phyloP scores from a whole-genome alignment of 2,797 vertebrate species.

The Poeciliopsis presidionis region DNA sequence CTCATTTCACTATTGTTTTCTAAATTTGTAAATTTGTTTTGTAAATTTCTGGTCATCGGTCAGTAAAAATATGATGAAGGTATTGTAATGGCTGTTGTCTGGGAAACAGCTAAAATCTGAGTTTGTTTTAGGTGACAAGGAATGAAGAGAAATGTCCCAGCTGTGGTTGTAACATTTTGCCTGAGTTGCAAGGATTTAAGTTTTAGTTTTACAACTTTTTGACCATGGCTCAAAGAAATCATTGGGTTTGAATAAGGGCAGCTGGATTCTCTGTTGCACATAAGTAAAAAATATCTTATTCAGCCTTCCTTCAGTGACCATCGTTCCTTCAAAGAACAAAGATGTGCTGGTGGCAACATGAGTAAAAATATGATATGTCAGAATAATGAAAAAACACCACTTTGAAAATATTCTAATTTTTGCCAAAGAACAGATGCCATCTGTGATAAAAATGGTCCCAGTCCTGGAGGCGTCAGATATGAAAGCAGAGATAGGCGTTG shows the following conservation, averaged over 20 bases:
- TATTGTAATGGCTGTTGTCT: not conserved
- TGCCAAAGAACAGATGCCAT: constrained; percentile 47
- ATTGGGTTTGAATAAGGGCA: not conserved
- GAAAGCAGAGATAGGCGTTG: constrained; percentile 11
- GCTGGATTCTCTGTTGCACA: not conserved
- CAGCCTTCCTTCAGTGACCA: not conserved
- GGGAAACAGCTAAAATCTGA: not conserved
- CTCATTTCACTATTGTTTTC: not conserved
- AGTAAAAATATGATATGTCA: constrained; percentile 42
- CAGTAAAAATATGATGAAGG: not conserved
- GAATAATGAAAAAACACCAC: constrained; percentile 45
- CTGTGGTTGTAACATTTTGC: not conserved
- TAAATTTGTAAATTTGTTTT: not conserved
- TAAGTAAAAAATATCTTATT: not conserved
- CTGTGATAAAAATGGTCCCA: constrained; percentile 32
- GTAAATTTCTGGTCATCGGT: not conserved
- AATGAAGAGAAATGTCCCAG: not conserved
- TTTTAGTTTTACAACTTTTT: not conserved
- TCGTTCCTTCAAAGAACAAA: not conserved
- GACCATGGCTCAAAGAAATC: not conserved
- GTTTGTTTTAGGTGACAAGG: not conserved
- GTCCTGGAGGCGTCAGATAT: constrained; percentile 30
- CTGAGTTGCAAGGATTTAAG: not conserved
- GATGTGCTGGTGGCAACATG: not conserved
- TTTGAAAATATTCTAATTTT: constrained; percentile 35